Base-by-base conservation (phyloP, 2,888 invertebrate species). In the Leptopterna dolabrata region DNA sequence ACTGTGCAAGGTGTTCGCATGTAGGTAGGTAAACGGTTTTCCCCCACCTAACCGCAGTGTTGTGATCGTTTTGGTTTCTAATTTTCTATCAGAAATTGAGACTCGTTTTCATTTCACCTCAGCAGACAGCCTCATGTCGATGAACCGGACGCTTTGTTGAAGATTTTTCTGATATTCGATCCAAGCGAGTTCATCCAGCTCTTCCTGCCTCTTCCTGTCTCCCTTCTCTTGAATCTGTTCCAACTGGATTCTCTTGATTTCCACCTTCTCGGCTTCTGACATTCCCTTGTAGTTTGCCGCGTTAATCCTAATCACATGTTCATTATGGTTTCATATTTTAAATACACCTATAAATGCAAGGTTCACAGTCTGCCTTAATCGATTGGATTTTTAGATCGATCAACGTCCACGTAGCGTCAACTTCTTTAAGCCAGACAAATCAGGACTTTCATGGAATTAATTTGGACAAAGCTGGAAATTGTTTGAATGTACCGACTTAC, bases 201-300 rank as follows among this genome's bases (percentile, higher is more conserved):
- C 87, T 76, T 82, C 87, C 11, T n/a, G 45, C 55, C 87, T 27
- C 73, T 82, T 81, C 16, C 88, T 88, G 91, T 96, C 96, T 93
- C 94, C 94, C 76, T 94, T 94, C 88, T 96, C 95, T 87, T 93
- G 92, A 91, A 95, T 94, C 92, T 97, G 97, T n/a, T 93, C 93
- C 88, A 95, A 93, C 91, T 97, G 97, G 6, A 94, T 95, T 76
- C 94, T 93, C 90, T 95, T 94, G 91, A 97, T 95, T 89, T 94
- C 93, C 89, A 94, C 93, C 88, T 95, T 92, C 91, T 97, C 95
- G 81, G 95, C 95, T 29, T 94, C 94, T 84, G 95, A 95, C 96
- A 97, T 97, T 76, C 98, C 98, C 92, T 96, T 96, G 92, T 96
- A 96, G 92, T 95, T 93, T 89, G 93, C 94, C 0, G 82, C 16